A percentile compares a stretch with the other conserved stretches of the same genome.
These are phyloP conservation scores for Hippocampus kuda DNA, from an alignment of 2,797 vertebrate genomes.

Conservation along the genomic window DNA sequence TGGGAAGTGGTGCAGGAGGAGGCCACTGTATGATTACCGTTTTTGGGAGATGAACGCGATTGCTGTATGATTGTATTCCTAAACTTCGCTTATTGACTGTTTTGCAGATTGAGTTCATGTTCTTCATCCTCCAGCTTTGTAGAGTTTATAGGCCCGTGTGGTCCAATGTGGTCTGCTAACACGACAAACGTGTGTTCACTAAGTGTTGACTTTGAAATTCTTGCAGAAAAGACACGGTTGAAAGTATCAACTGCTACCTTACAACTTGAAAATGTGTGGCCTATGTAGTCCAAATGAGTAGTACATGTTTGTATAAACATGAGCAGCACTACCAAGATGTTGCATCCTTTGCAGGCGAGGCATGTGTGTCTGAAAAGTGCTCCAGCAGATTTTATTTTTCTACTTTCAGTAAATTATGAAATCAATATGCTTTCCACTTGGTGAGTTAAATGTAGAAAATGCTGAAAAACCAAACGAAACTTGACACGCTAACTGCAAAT, in stretches of 20 bases:
- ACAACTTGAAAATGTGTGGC: background rate
- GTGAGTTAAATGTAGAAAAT: conserved; percentile 11
- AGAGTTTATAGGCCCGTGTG: conserved; percentile 14
- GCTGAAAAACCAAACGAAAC: conserved; percentile 20
- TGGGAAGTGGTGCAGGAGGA: conserved; percentile 16
- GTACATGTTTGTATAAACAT: conserved; percentile 16
- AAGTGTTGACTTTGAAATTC: background rate
- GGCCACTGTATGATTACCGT: conserved; percentile 9
- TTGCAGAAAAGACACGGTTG: background rate
- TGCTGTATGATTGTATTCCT: conserved; percentile 37
- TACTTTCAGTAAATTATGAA: conserved; percentile 35
- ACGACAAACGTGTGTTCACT: background rate
- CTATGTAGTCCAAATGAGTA: conserved; percentile 3
- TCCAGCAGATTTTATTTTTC: conserved; percentile 34
- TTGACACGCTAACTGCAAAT: conserved; percentile 30
- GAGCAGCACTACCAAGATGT: conserved; percentile 2
- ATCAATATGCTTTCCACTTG: conserved; percentile 49
- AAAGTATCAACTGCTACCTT: background rate
- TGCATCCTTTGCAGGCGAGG: conserved; percentile 22
- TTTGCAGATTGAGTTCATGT: conserved; percentile 15
- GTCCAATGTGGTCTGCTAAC: conserved; percentile 10
- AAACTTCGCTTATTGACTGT: conserved; percentile 31
- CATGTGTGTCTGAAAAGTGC: conserved; percentile 20
- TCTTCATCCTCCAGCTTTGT: conserved; percentile 17
- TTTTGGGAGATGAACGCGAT: conserved; percentile 23